These are phyloP conservation scores for Xestia rhomboidea DNA, from an alignment of 2,888 invertebrate genomes.

Conservation along the genomic window DNA sequence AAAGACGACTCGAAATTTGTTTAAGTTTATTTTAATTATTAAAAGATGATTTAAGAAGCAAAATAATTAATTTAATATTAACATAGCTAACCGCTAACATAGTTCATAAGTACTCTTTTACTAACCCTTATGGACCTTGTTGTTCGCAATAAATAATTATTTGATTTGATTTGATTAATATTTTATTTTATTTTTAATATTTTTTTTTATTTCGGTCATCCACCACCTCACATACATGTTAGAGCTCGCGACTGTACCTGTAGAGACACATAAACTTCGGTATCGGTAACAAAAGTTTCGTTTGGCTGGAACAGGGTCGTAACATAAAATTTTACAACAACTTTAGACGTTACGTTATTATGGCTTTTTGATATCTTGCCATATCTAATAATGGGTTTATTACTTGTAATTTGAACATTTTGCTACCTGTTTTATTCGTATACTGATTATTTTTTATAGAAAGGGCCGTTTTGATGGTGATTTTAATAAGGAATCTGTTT, in stretches of 20 bases:
- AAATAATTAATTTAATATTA: no score
- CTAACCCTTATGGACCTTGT: no score
- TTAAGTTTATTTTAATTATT: no score
- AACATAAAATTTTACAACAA: constrained; percentile 89
- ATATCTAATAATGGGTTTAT: constrained; percentile 86
- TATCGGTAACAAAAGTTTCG: constrained; percentile 84
- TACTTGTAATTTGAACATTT: constrained; percentile 82
- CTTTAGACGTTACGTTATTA: constrained; percentile 85
- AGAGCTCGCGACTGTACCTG: constrained; percentile 61
- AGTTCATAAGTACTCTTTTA: no score
- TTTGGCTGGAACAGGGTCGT: constrained; percentile 83
- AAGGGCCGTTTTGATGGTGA: constrained; percentile 4
- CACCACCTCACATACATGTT: no score
- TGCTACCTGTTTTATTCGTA: constrained; percentile 73
- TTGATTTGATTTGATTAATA: no score
- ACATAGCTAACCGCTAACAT: no score
- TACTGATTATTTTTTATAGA: constrained; percentile 52
- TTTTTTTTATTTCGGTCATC: no score
- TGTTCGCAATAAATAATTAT: no score
- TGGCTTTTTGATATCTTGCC: constrained; percentile 87
- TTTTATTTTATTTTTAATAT: no score
- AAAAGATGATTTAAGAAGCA: no score
- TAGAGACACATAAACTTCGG: constrained; percentile 78
- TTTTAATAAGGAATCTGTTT: not conserved
- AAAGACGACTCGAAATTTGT: no score